Base-by-base conservation (phyloP, 1,140 invertebrate genomes). In the Zaprionus taronus region DNA sequence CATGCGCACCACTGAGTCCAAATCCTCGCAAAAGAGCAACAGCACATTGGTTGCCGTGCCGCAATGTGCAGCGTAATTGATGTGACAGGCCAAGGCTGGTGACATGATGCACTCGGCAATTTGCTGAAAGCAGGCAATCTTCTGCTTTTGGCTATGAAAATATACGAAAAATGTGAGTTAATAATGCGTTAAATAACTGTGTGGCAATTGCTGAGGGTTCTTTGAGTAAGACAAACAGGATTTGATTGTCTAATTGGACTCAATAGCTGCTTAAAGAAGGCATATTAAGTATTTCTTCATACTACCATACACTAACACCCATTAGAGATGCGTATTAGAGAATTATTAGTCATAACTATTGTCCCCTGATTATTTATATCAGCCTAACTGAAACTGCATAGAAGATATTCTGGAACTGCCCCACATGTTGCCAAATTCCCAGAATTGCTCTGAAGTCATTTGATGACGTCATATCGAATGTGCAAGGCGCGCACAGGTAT, bases 1-100 rank as follows among this genome's bases (percentile, higher is more conserved):
- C 93, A 96, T 96, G 57, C 96, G 93, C 24, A 97, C 94, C 93
- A 97, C 96, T n/a, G 96, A 94, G 89, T 97, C 96, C 2, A 94
- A 80, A 93, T 97, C 96, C 93, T 97, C 95, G 89, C 96, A 96
- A 38, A 97, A 93, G 4, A 93, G 92, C 26, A 97, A 93, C 64
- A 97, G 93, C 31, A 95, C 95, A 93, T 96, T 96, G 64, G 97
- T 95, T 4, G 96, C 95, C 72, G 95, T 94, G 61, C 95, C 95
- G 26, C 97, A 93, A 74, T 96, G 94, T 64, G 96, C 94, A 0
- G 94, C 93, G 92, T 96, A 96, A 85, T 96, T 96, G 26, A 93
- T 78, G 78, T 93, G 93, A 17, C 79, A 89, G 76, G 93, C 93
- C 14, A 94, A 85, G 73, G 93, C 93, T n/a, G 94, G 91, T 17